A percentile compares a stretch with the other conserved stretches of the same genome.
phyloP scores from a whole-genome alignment of 2,113 vertebrate species.

The rat (Rattus norvegicus) region DNA sequence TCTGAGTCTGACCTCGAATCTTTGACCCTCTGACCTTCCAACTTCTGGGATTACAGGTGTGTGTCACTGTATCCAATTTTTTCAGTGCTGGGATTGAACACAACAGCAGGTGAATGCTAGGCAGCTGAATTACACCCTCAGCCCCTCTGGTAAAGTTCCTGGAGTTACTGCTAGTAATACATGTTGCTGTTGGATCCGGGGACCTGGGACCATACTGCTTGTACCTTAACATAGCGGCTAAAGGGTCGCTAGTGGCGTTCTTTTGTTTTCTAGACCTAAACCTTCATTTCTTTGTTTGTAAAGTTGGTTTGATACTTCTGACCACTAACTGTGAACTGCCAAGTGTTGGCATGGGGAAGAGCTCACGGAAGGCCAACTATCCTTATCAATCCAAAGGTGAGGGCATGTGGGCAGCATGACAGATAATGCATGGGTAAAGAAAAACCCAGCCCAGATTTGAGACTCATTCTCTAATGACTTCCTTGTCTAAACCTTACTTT shows the following conservation, averaged over 20 bases:
- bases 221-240: background rate
- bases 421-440: background rate
- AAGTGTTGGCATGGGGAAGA: background rate
- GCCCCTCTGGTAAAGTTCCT: constrained; percentile 28
- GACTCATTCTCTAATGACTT: background rate
- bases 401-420: fast-evolving
- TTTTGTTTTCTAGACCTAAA: constrained; percentile 4
- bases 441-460: background rate
- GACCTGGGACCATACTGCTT: background rate
- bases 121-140: background rate
- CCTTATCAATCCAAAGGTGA: background rate
- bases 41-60: background rate
- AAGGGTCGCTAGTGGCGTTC: background rate
- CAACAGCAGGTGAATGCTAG: background rate
- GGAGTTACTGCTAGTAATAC: constrained; percentile 2
- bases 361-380: background rate
- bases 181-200: background rate
- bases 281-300: constrained; percentile 26
- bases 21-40: background rate
- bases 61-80: background rate
- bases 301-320: background rate
- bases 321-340: background rate
- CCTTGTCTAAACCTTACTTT: background rate
- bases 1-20: background rate
- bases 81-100: no score